Conservation (phyloP, 2,888 invertebrate species). For the Tenthredo mesomela region DNA sequence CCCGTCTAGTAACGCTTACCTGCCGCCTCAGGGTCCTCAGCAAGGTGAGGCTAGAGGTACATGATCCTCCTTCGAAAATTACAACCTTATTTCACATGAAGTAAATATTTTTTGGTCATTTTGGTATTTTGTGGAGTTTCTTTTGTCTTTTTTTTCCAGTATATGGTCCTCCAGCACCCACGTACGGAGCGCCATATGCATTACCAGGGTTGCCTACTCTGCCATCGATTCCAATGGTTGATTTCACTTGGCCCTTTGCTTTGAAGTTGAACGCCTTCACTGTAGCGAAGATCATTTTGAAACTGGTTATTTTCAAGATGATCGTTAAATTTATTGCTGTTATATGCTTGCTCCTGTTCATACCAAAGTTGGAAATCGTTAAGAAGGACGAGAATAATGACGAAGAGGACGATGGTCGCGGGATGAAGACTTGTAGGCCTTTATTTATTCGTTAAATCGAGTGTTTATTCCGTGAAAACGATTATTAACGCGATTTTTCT, state of each 20-base stretch:
- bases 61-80: constrained; percentile 53
- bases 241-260: constrained; percentile 81
- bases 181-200: constrained; percentile 81
- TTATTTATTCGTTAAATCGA: background rate
- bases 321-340: constrained; percentile 89
- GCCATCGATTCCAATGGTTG: constrained; percentile 76
- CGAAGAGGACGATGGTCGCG: constrained; percentile 66
- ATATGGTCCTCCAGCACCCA: constrained; percentile 78
- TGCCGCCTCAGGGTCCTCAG: constrained; percentile 59
- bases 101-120: background rate
- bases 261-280: constrained; percentile 86
- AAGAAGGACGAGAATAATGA: constrained; percentile 76
- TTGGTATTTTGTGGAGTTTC: background rate
- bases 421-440: constrained; percentile 53
- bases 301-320: constrained; percentile 89
- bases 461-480: background rate
- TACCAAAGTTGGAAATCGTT: constrained; percentile 83
- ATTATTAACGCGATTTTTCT: background rate
- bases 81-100: constrained; percentile 12
- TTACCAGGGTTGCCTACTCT: constrained; percentile 78
- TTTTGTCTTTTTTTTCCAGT: constrained; percentile 62
- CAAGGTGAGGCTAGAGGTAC: constrained; percentile 74
- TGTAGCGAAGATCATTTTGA: constrained; percentile 87
- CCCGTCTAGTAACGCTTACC: constrained; percentile 63
- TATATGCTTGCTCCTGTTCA: constrained; percentile 87